Conservation (phyloP, 2,113 vertebrate species). For the Orycteropus afer region DNA sequence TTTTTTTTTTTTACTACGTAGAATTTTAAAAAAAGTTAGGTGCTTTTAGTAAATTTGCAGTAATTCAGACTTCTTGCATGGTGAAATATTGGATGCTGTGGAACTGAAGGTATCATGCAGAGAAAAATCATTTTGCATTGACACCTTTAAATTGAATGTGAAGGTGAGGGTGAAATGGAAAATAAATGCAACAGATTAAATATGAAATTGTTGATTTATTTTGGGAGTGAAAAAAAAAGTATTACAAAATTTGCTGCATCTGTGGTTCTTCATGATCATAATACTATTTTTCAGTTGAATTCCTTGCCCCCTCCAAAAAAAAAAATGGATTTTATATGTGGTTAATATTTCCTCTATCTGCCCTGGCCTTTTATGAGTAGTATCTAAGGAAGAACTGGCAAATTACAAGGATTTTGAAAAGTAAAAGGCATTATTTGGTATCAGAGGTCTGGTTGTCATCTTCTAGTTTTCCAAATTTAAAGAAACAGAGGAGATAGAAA, state of each 20-base stretch:
- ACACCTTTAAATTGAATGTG: conserved; percentile 26
- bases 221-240: background rate
- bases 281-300: background rate
- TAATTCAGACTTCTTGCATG: background rate
- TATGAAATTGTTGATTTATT: conserved; percentile 4
- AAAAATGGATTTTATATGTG: background rate
- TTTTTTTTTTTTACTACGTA: background rate
- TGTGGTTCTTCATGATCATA: background rate
- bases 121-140: background rate
- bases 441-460: conserved; percentile 44
- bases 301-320: background rate
- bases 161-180: conserved; percentile 23
- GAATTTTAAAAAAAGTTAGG: background rate
- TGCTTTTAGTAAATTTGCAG: conserved; percentile 24
- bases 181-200: background rate
- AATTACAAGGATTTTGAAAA: conserved; percentile 33
- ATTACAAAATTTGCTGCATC: background rate
- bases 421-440: conserved; percentile 32
- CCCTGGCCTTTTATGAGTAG: background rate
- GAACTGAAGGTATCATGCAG: background rate
- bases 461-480: conserved; percentile 61
- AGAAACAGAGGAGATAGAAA: conserved; percentile 16
- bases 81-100: background rate
- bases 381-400: conserved; percentile 33
- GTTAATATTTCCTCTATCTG: conserved; percentile 46